Base-by-base conservation (phyloP, 2,113 vertebrate genomes). In the Gopherus flavomarginatus region DNA sequence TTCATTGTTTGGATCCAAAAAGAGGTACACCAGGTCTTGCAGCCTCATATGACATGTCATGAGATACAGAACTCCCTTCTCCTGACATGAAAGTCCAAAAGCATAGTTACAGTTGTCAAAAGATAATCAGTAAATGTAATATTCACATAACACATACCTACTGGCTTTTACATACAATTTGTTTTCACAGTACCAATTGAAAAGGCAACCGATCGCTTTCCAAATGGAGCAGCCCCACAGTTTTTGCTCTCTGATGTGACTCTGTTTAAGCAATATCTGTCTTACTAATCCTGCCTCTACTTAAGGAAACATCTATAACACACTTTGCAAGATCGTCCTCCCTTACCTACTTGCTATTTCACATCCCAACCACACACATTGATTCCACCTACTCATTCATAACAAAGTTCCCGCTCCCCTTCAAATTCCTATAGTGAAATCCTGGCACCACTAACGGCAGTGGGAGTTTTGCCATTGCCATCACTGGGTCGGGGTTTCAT, bases 311-410 rank as follows among this genome's bases (percentile, higher is more conserved):
- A 59, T 59, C 57, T 59, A 59, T 29, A 59, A 29, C 11, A 81
- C 92, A 75, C 77, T 93, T 96, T 89, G 78, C 95, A 87, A 69
- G 65, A 93, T 95, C 93, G 96, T 96, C 87, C 90, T 90, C 82
- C 93, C 96, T 95, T 93, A 97, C 94, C 95, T 90, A 92, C 87
- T 96, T 83, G 89, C 89, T 97, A 96, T 94, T 96, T 96, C 94
- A 91, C 92, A 97, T 93, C 65, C 77, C 95, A 97, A 87, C 88
- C 95, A 97, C 93, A 97, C 96, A 96, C 96, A 90, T 38, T 95
- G 80, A 80, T 96, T 96, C 91, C 96, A 96, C n/a, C 10, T 38
- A 94, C 95, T 87, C 82, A 90, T 96, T 97, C 88, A 92, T 69
- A 81, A 97, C 86, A 83, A 95, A 96, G 96, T 96, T 65, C 87